Base-by-base conservation (phyloP, 2,113 vertebrate species). In the Melanerpes formicivorus region DNA sequence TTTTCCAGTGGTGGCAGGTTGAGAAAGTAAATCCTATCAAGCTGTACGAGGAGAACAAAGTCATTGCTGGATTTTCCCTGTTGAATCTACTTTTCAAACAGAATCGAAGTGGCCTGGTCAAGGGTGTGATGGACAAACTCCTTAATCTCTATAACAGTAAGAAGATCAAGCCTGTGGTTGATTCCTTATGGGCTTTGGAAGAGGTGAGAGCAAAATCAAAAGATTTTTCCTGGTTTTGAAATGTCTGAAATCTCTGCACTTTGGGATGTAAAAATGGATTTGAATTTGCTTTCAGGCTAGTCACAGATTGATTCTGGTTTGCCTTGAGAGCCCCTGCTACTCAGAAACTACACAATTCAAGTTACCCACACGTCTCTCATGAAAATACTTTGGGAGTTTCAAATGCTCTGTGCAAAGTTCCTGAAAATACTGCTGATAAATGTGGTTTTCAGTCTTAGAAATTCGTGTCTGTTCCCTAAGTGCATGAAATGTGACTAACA, bases 11-110 rank as follows among this genome's bases (percentile, higher is more conserved):
- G 99, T 99, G 99, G 99, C 99, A 99, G 93, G 99, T 99, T 77
- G 99, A 99, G 97, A 99, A 99, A 93, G 99, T 99, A 91, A 99
- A 99, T 97, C 99, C 99, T 37, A 99, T 99, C 96, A 99, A 99
- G 97, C 98, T 99, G 15, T 99, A 99, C 0, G 99, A 99, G 96
- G 99, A 99, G 97, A 99, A 99, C 98, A 99, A 99, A 98, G 98
- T 99, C 93, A 99, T 99, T 58, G 99, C 99, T 8, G 99, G 99
- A 52, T 99, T 99, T 95, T 99, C 99, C 21, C 98, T 99, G 74
- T 97, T 99, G 91, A 99, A 98, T 90, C 98, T 99, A 55, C 99
- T 99, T 89, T 99, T 99, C 98, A 99, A 99, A 95, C 99, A 99
- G 94, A 98, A 98, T 72, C 98, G 98, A 66, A 96, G 98, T 10